Percentiles rank a stretch among this genome's conserved stretches.
phyloP scores from a whole-genome alignment of 2,113 vertebrate species.

The Bos taurus region DNA sequence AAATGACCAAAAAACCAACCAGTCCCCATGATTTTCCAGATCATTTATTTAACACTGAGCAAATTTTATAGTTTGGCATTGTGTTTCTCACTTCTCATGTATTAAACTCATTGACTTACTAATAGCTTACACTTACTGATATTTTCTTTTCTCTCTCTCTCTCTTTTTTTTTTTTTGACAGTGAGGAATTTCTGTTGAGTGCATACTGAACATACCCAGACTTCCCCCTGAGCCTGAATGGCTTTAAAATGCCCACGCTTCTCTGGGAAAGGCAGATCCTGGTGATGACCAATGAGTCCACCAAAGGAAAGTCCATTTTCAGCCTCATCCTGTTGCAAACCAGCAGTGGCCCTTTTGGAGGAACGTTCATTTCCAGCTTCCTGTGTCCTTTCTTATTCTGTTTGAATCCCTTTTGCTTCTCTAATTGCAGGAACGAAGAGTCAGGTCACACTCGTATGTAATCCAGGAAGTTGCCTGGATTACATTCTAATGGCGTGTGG shows the following conservation, averaged over 20 bases:
- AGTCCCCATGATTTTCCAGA: not conserved
- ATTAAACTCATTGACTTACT: not conserved
- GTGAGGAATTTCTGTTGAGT: not conserved
- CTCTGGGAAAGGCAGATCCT: not conserved
- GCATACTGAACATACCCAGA: not conserved
- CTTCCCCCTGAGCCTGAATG: not conserved
- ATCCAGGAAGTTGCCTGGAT: constrained; percentile 49
- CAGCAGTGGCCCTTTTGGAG: constrained; percentile 57
- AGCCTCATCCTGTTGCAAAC: constrained; percentile 70
- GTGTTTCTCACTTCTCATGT: not conserved
- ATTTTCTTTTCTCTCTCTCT: not conserved
- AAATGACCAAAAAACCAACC: not conserved
- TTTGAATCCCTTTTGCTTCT: constrained; percentile 65
- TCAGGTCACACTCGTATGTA: constrained; percentile 55
- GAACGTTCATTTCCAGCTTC: constrained; percentile 58
- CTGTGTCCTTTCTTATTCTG: constrained; percentile 46
- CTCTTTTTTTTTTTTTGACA: not conserved
- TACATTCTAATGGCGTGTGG: constrained; percentile 71
- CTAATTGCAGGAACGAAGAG: constrained; percentile 71
- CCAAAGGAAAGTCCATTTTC: not conserved
- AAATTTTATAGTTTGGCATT: not conserved
- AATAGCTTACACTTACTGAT: not conserved
- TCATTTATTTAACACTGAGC: not conserved
- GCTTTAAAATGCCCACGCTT: not conserved
- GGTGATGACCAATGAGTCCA: not conserved